These are phyloP conservation scores for Copidosoma aretas DNA, from an alignment of 2,888 invertebrate genomes.

Conservation along the genomic window DNA sequence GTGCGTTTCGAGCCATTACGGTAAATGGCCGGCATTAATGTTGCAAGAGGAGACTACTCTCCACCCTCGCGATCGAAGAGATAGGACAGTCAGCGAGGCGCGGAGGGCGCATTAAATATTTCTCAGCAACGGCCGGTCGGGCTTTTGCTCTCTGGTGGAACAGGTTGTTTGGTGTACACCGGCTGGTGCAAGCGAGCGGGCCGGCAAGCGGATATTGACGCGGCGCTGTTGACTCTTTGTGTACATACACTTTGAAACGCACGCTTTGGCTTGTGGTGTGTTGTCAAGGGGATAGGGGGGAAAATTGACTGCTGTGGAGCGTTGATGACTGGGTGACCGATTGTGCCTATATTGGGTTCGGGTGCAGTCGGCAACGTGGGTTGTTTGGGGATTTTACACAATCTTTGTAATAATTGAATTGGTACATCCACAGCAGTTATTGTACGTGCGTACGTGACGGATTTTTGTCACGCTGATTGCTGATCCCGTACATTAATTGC, in stretches of 20 bases:
- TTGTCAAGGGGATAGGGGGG: not conserved
- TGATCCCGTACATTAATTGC: too few species aligned
- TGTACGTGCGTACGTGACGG: too few species aligned
- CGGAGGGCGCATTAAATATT: constrained; percentile 49
- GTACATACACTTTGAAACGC: constrained; percentile 7
- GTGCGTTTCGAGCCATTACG: constrained; percentile 46
- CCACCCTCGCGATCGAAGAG: constrained; percentile 43
- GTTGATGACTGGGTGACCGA: not conserved
- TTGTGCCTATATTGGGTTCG: too few species aligned
- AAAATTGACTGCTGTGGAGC: constrained; percentile 9
- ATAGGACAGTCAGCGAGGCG: constrained; percentile 41
- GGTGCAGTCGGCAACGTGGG: too few species aligned
- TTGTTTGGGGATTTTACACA: too few species aligned
- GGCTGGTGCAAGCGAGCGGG: not conserved
- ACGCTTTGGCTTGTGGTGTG: not conserved
- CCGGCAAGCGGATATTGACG: constrained; percentile 27
- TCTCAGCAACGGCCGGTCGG: constrained; percentile 36
- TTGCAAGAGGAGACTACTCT: constrained; percentile 41
- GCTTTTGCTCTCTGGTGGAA: constrained; percentile 23
- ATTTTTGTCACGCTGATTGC: too few species aligned
- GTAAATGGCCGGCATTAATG: constrained; percentile 53
- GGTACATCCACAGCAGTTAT: too few species aligned
- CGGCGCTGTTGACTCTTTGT: constrained; percentile 16
- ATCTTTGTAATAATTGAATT: too few species aligned
- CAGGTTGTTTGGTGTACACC: not conserved